Conservation (phyloP, 2,888 invertebrate genomes). For the Incurvaria masculella region DNA sequence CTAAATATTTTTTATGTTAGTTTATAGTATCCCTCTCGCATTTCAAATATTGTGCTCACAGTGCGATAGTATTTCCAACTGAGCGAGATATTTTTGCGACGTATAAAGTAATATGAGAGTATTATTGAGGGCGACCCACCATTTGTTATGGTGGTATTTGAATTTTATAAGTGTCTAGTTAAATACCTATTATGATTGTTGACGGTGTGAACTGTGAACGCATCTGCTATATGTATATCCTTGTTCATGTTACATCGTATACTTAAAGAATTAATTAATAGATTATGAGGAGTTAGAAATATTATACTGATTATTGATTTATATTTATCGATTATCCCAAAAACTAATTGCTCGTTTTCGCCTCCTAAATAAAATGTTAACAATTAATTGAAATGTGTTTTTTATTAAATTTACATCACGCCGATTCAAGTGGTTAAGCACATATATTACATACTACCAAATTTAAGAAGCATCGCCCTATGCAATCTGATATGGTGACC, state of each 20-base stretch:
- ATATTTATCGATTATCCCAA: constrained; percentile 50
- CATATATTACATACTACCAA: no score
- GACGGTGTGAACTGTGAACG: not conserved
- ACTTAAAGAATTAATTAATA: constrained; percentile 51
- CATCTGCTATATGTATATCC: constrained; percentile 32
- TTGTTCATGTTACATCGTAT: constrained; percentile 53
- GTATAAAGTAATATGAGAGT: no score
- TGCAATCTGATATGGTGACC: no score
- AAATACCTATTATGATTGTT: not conserved
- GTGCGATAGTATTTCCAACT: no score
- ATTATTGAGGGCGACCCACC: no score
- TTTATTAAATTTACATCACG: constrained; percentile 17
- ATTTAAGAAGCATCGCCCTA: no score
- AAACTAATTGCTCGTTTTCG: constrained; percentile 55
- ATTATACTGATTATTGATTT: constrained; percentile 50
- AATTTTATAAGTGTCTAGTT: not conserved
- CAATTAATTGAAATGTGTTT: constrained; percentile 36
- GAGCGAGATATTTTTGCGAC: no score
- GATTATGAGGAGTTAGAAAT: constrained; percentile 47
- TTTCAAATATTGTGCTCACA: no score
- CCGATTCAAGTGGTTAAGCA: no score
- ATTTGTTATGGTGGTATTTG: no score
- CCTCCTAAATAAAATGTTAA: constrained; percentile 57
- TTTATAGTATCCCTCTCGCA: no score
- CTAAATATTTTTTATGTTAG: no score